phyloP scores from a whole-genome alignment of 2,888 invertebrate genomes.

The Agrotis exclamationis region DNA sequence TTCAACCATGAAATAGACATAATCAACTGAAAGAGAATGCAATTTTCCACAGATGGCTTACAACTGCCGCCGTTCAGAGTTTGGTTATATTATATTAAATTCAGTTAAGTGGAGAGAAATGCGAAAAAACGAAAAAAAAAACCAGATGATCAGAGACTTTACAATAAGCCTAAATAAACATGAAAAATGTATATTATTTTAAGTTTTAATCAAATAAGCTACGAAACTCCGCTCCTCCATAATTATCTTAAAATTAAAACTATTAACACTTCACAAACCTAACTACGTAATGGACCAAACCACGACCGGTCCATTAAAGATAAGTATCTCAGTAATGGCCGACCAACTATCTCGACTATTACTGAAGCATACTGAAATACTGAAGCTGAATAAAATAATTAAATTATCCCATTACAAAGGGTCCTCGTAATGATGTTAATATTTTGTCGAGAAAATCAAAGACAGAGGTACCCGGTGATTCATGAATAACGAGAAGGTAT shows the following conservation, averaged over 20 bases:
- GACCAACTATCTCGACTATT: neutral
- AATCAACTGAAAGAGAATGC: neutral
- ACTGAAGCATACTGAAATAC: neutral
- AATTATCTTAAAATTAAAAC: no score
- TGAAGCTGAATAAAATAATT: neutral
- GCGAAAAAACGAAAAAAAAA: neutral
- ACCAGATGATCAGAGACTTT: no score
- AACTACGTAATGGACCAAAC: slow-evolving; percentile 8
- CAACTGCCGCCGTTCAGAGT: neutral
- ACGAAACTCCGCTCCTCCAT: no score
- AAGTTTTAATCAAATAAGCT: no score
- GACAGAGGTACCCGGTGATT: neutral
- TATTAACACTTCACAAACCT: neutral
- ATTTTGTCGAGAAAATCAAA: neutral
- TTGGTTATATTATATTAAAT: slow-evolving; percentile 1
- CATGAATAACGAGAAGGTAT: neutral
- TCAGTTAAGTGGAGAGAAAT: neutral
- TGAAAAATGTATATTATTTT: no score
- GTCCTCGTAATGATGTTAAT: neutral
- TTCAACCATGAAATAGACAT: neutral
- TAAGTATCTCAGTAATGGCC: slow-evolving; percentile 7
- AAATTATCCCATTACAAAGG: neutral
- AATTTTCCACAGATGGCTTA: slow-evolving; percentile 10
- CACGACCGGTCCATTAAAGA: slow-evolving; percentile 13
- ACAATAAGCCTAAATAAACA: no score